Conservation (phyloP, 2,888 invertebrate species). For the Eupithecia dodoneata region DNA sequence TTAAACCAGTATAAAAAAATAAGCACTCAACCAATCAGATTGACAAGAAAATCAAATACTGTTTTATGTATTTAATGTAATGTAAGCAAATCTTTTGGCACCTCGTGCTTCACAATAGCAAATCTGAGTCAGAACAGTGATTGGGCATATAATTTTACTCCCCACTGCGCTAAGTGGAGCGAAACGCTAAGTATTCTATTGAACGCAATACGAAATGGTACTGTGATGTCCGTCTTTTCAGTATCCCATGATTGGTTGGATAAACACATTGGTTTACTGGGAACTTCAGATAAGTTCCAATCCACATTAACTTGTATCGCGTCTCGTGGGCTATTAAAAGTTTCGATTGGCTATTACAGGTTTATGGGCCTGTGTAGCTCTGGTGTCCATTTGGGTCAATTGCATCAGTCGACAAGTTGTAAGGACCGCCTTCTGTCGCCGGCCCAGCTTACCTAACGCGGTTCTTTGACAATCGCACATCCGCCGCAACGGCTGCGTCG, state of each 20-base stretch:
- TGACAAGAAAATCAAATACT: constrained; percentile 14
- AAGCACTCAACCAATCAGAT: constrained; percentile 40
- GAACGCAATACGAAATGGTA: not conserved
- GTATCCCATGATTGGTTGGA: constrained; percentile 5
- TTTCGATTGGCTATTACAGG: constrained; percentile 56
- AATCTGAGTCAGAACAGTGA: constrained; percentile 30
- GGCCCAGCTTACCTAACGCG: constrained; percentile 20
- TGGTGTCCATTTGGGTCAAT: constrained; percentile 66
- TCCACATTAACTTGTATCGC: constrained; percentile 31
- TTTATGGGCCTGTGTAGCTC: constrained; percentile 58
- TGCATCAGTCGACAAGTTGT: constrained; percentile 62
- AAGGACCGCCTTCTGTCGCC: constrained; percentile 52
- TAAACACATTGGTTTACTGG: constrained; percentile 17
- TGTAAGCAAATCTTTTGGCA: constrained; percentile 32
- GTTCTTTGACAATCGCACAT: constrained; percentile 36
- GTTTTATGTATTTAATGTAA: constrained; percentile 29
- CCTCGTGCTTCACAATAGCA: constrained; percentile 29
- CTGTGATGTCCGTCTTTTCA: constrained; percentile 13
- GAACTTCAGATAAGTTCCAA: constrained; percentile 35
- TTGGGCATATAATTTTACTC: constrained; percentile 28
- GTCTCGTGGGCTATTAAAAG: constrained; percentile 51
- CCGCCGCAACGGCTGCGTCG: constrained; percentile 19
- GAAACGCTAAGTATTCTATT: constrained; percentile 23
- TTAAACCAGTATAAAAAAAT: constrained; percentile 17
- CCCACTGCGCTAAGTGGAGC: constrained; percentile 33